A percentile compares a stretch with the other conserved stretches of the same genome.
These are phyloP conservation scores for Tylochromis polylepis DNA, from an alignment of 2,113 vertebrate species.

Conservation along the genomic window DNA sequence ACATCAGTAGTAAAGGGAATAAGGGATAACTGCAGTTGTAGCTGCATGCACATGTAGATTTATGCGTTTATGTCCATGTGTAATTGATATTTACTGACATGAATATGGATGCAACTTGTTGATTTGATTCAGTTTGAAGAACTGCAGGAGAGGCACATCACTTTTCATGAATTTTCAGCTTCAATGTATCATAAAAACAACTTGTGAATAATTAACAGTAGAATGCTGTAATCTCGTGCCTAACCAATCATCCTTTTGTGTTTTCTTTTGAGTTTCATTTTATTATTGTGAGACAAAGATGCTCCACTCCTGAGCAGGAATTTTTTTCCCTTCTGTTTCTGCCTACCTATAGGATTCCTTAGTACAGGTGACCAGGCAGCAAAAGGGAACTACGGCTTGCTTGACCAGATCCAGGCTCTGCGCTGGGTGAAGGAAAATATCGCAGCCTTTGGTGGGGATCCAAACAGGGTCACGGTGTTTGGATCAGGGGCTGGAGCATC, in stretches of 20 bases:
- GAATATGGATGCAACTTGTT: slow-evolving; percentile 12
- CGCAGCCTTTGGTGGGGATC: slow-evolving; percentile 90
- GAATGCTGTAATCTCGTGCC: neutral
- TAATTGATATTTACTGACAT: slow-evolving; percentile 1
- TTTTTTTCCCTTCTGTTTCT: neutral
- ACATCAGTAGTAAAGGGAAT: slow-evolving; percentile 42
- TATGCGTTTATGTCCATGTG: neutral
- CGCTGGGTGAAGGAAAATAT: slow-evolving; percentile 97
- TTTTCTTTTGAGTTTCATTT: neutral
- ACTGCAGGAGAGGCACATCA: neutral
- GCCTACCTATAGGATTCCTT: slow-evolving; percentile 80
- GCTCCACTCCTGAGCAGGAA: neutral
- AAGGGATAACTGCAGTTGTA: slow-evolving; percentile 6
- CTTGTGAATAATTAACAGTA: slow-evolving; percentile 10
- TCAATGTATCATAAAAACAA: neutral
- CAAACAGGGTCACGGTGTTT: slow-evolving; percentile 91
- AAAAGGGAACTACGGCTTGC: slow-evolving; percentile 92
- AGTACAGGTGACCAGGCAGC: slow-evolving; percentile 96
- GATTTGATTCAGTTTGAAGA: neutral
- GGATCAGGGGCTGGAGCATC: slow-evolving; percentile 97
- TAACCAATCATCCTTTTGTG: neutral
- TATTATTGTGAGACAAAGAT: neutral
- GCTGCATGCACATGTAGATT: neutral
- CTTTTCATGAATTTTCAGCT: slow-evolving; percentile 1
- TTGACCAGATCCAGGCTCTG: slow-evolving; percentile 96